Base-by-base conservation (phyloP, 2,888 invertebrate species). In the Melieria crassipennis region DNA sequence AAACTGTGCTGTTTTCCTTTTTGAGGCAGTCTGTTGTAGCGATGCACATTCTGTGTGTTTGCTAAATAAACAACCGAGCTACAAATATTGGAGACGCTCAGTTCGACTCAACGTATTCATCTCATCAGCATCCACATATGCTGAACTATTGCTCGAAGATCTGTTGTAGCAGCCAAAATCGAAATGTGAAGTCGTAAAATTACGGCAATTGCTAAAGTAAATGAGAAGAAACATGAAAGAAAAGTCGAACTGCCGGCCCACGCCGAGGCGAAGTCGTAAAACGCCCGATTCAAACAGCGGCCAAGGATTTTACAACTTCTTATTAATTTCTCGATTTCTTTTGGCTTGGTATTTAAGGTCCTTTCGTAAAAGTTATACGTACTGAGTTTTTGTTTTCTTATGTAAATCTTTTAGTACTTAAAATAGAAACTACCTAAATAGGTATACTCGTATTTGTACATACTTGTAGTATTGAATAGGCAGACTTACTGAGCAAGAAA, bases 61-160 rank as follows among this genome's bases (percentile, higher is more conserved):
- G 76, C 76, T 76, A 75, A 76, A 77, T 75, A 78, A 77, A 76
- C 77, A 78, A 75, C 75, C 77, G 75, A 75, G 71, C 75, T 75
- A 72, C 73, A 71, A 69, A 52, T 43, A 63, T 30, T 56, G 48
- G 42, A 56, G 46, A 56, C 30, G 47, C 45, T 64, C 47, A n/a
- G 55, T 55, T 64, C n/a, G 11, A 10, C 64, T 16, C n/a, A 11
- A 16, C 42, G 52, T 50, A 16, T n/a, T 10, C 52, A 30, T 30
- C 30, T 30, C 48, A 50, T 7, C 46, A 45, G 9, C 67, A 45
- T 30, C 50, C 50, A 60, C 68, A n/a, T 61, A 50, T 60, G 67
- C 48, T n/a, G 1, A 52, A 13, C 48, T 65, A n/a, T 11, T 63
- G 45, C 60, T 69, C 50, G 60, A 56, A 52, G 56, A 60, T 48